These are phyloP conservation scores for Muscicapa comitata DNA, from an alignment of 2,797 vertebrate species.

Conservation along the genomic window DNA sequence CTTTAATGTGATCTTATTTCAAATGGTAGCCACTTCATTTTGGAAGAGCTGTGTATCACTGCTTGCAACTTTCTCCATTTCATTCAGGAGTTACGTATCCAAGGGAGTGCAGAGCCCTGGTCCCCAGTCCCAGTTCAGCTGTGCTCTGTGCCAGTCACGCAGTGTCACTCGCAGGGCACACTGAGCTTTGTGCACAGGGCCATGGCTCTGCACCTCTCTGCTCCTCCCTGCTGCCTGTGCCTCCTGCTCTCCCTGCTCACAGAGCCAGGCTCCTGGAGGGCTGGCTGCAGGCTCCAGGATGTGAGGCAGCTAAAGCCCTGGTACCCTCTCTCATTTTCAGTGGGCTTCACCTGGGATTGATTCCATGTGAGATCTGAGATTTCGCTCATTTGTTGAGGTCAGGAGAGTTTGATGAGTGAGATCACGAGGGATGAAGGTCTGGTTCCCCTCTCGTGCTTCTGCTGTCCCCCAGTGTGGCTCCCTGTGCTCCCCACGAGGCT, in stretches of 20 bases:
- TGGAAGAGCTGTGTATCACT: neutral
- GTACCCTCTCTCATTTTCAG: neutral
- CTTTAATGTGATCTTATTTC: neutral
- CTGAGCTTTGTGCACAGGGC: neutral
- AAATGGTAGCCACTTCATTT: neutral
- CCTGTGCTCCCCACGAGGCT: rapidly evolving
- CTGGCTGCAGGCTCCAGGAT: neutral
- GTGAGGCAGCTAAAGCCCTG: neutral
- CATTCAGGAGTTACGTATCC: neutral
- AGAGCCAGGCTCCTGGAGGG: neutral
- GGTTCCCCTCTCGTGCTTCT: neutral
- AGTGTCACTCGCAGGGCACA: rapidly evolving
- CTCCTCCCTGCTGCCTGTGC: neutral
- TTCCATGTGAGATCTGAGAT: neutral
- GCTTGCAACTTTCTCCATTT: neutral
- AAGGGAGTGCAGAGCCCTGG: neutral
- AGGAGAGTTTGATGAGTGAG: neutral
- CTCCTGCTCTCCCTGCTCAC: neutral
- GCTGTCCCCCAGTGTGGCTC: neutral
- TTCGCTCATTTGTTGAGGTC: neutral
- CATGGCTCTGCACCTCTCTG: neutral
- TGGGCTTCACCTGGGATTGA: neutral
- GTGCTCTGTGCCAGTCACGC: rapidly evolving
- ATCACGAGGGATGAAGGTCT: neutral
- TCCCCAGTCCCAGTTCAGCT: neutral